Evolutionary conservation across 2,797 vertebrate genomes (phyloP), one percentile per base, ranked within the genome.

Genomic region (Ceryle rudis): DNA sequence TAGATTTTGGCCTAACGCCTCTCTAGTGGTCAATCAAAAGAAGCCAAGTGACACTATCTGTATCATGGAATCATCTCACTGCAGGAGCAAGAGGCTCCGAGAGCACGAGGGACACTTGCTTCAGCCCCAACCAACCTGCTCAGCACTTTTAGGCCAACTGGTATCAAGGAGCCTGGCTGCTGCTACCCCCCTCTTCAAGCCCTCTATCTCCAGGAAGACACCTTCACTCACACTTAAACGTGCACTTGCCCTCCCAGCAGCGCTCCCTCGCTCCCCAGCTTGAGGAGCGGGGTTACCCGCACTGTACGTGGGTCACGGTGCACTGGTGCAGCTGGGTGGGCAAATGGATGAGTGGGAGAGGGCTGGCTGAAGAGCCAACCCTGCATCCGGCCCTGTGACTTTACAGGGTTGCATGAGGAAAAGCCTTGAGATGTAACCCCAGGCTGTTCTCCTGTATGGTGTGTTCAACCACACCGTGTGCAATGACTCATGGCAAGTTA

Each of bases 241-340:
- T 7, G 23, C 9, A 3, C 49, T 7, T 55, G 39, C 61, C 8
- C 67, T 11, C n/a, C n/a, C 7, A 10, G 19, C 6, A 37, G 1
- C 1, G 10, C 26, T 44, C 7, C 6, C 10, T 21, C 39, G 33
- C 33, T 18, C 5, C 37, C 4, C 5, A 20, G 15, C 19, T 17
- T 47, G 54, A 16, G 14, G 11, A 25, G 46, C 3, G 1, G 49
- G 2, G n/a, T 6, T 16, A 31, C 13, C 20, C 1, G 6, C 11
- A 3, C 8, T 0, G 2, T 4, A 4, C 3, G 5, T 8, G 22
- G 54, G 29, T 8, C 5, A 10, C 6, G 21, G 18, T 6, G 28
- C 61, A 21, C 58, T 9, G 5, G 14, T 6, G 20, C 17, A 22
- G 33, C 42, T 4, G 21, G 7, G 46, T 13, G 35, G 31, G 42